Conservation (phyloP, 2,113 vertebrate species). For the Plectropomus leopardus region DNA sequence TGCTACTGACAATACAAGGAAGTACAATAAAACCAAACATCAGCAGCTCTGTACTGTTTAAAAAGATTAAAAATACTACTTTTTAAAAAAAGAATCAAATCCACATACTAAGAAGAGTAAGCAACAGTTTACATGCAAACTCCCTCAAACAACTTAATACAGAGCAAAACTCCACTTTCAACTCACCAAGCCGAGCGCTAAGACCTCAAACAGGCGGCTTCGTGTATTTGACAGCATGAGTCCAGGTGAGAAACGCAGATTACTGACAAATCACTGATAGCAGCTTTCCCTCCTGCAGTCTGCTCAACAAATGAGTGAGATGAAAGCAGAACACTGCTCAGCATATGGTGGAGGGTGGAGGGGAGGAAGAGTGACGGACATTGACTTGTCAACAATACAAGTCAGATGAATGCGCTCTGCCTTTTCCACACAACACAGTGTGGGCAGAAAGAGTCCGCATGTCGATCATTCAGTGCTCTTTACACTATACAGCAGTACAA, state of each 20-base stretch:
- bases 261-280: slow-evolving; percentile 43
- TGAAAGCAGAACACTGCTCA: slow-evolving; percentile 35
- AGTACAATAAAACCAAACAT: neutral
- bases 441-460: slow-evolving; percentile 53
- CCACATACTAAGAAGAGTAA: neutral
- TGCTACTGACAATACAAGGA: neutral
- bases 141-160: neutral
- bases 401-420: slow-evolving; percentile 42
- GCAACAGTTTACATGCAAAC: neutral
- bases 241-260: slow-evolving; percentile 15
- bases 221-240: slow-evolving; percentile 80
- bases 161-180: neutral
- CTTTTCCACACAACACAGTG: slow-evolving; percentile 49
- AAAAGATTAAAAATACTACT: neutral
- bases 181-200: slow-evolving; percentile 85
- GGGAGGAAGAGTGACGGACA: slow-evolving; percentile 41
- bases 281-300: slow-evolving; percentile 43
- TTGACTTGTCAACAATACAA: slow-evolving; percentile 52
- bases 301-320: slow-evolving; percentile 44
- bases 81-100: neutral
- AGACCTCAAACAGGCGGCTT: slow-evolving; percentile 85
- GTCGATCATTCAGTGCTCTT: slow-evolving; percentile 52
- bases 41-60: neutral
- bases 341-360: slow-evolving; percentile 31
- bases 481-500: slow-evolving; percentile 48